Base-by-base conservation (phyloP, 1,140 invertebrate species). In the Apis laboriosa region DNA sequence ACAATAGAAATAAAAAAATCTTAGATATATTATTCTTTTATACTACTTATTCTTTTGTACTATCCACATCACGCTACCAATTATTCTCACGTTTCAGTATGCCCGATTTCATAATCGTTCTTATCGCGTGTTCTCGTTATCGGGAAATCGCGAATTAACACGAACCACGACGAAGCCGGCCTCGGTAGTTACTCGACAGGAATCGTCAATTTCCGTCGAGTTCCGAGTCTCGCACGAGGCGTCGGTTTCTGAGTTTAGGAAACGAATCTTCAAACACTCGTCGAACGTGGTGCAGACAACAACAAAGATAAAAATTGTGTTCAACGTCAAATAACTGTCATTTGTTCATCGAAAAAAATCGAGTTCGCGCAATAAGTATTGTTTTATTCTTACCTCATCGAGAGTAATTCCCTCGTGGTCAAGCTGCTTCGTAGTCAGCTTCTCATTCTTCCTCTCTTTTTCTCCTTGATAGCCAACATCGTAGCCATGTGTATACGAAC, bases 381-480 rank as follows among this genome's bases (percentile, higher is more conserved):
- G 15, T 34, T 51, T 28, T 17, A 67, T 28, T 87, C 90, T 91
- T 77, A 93, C 92, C 90, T 88, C 91, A 92, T 92, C 70, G 89
- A 84, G 67, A 80, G 82, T 73, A 84, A n/a, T 83, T 88, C 88
- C 84, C 85, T 85, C 1, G 85, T 80, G 56, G 86, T 84, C 74
- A 84, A 60, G 70, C 86, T 84, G 56, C 70, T 76, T 70, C 81
- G 61, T 85, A 90, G 89, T 92, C 92, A 93, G 83, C 92, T 92
- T 81, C 91, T 88, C 88, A 89, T 87, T 84, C 84, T 91, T 55
- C 85, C 89, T 71, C 82, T 90, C 72, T 90, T 92, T 15, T 88
- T 88, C 83, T 81, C 87, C 76, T 86, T 91, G 43, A 71, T 83
- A 28, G 80, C 58, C 72, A 79, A 60, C 68, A 84, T 80, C 21